Conservation (phyloP, 2,888 invertebrate genomes). For the Chouioia cunea region DNA sequence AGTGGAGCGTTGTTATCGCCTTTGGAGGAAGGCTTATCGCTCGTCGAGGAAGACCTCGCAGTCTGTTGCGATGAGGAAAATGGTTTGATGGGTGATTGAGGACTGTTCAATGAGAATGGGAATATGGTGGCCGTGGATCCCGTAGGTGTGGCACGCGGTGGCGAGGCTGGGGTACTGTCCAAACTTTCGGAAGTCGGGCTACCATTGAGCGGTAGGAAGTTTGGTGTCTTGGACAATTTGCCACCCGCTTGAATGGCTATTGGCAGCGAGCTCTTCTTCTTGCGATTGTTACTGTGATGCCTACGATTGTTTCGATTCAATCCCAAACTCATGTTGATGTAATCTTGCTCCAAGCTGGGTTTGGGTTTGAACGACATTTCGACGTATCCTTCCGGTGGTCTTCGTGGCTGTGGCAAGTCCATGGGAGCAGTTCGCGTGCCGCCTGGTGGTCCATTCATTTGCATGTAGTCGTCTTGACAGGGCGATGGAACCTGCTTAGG, state of each 20-base stretch:
- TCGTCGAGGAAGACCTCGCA: slow-evolving; percentile 39
- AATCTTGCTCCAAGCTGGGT: slow-evolving; percentile 69
- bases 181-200: slow-evolving; percentile 67
- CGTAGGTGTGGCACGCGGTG: slow-evolving; percentile 71
- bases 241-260: slow-evolving; percentile 73
- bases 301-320: slow-evolving; percentile 59
- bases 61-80: slow-evolving; percentile 57
- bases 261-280: slow-evolving; percentile 74
- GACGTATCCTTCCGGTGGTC: slow-evolving; percentile 75
- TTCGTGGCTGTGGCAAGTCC: slow-evolving; percentile 66
- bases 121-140: slow-evolving; percentile 76
- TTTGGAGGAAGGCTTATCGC: slow-evolving; percentile 30
- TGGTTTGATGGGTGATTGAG: slow-evolving; percentile 74
- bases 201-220: slow-evolving; percentile 66
- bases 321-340: slow-evolving; percentile 71
- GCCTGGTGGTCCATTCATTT: slow-evolving; percentile 67
- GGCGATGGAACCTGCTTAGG: slow-evolving; percentile 68
- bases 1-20: slow-evolving; percentile 1
- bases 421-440: slow-evolving; percentile 66
- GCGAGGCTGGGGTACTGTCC: slow-evolving; percentile 69
- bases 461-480: slow-evolving; percentile 65
- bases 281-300: slow-evolving; percentile 56
- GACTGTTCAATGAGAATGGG: slow-evolving; percentile 78
- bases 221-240: slow-evolving; percentile 56
- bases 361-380: slow-evolving; percentile 74